These are phyloP conservation scores for Pardosa pseudoannulata DNA, from an alignment of 2,888 invertebrate species.

Conservation along the genomic window DNA sequence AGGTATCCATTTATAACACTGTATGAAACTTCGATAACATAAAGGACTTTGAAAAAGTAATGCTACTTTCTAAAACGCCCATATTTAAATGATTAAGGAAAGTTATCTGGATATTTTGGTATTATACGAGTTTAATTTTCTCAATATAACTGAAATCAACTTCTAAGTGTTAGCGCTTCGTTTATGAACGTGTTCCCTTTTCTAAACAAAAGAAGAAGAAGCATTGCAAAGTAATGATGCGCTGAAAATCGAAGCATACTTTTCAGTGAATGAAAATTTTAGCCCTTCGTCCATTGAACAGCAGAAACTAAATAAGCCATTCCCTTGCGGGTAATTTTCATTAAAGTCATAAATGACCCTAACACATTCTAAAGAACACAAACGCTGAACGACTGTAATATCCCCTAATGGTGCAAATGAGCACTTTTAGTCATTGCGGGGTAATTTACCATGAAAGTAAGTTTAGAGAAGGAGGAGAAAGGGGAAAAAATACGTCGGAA, in stretches of 20 bases:
- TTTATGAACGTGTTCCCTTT: too few relatives aligned
- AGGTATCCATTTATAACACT: too few relatives aligned
- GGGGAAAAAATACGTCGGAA: conserved; percentile 2
- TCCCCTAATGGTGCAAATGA: conserved; percentile 50
- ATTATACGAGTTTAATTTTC: too few relatives aligned
- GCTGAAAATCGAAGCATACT: background rate
- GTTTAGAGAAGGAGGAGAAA: background rate
- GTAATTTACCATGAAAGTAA: conserved; percentile 40
- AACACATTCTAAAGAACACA: conserved; percentile 37
- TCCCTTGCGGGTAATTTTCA: conserved; percentile 44
- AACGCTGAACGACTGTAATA: conserved; percentile 46
- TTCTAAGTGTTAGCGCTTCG: too few relatives aligned
- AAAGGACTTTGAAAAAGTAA: too few relatives aligned
- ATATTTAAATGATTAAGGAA: too few relatives aligned
- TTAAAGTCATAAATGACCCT: conserved; percentile 43
- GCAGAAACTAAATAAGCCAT: conserved; percentile 25
- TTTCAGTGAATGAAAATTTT: background rate
- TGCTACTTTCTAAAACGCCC: too few relatives aligned
- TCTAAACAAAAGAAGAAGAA: background rate
- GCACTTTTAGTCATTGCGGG: conserved; percentile 44
- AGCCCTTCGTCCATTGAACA: background rate
- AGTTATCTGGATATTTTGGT: too few relatives aligned
- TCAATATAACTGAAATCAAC: too few relatives aligned
- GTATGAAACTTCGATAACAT: too few relatives aligned
- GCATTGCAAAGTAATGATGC: background rate